Evolutionary conservation across 2,888 invertebrate species (phyloP).

Genomic region (Drosophila robusta): DNA sequence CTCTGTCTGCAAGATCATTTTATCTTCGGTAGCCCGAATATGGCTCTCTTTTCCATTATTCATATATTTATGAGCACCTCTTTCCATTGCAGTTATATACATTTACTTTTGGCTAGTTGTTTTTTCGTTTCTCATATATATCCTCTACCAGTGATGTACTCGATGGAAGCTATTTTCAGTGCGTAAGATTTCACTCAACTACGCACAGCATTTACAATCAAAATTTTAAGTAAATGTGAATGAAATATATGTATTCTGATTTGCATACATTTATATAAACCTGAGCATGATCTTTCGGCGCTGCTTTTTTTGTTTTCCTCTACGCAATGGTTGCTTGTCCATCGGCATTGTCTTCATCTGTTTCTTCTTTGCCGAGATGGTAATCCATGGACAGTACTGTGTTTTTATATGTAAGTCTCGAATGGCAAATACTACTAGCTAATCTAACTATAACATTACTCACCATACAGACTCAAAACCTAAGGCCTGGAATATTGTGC

Average conservation of each 20-base stretch:
- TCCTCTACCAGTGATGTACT: constrained; percentile 3
- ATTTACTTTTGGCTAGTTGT: constrained; percentile 34
- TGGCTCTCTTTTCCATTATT: too few relatives aligned
- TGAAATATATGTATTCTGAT: not conserved
- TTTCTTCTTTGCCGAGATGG: constrained; percentile 42
- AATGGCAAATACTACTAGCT: not conserved
- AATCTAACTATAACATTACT: not conserved
- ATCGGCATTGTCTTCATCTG: constrained; percentile 41
- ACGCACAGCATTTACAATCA: constrained; percentile 25
- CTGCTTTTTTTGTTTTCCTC: constrained; percentile 41
- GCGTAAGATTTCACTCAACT: not conserved
- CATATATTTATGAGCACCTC: not conserved
- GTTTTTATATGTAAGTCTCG: constrained; percentile 40
- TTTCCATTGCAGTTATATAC: constrained; percentile 20
- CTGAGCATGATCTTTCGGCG: constrained; percentile 27
- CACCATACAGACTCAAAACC: constrained; percentile 22
- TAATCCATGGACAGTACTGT: constrained; percentile 28
- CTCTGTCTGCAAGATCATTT: too few relatives aligned
- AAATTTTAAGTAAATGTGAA: constrained; percentile 15
- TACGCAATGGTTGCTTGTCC: constrained; percentile 26
- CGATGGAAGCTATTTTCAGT: not conserved
- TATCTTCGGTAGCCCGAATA: too few relatives aligned
- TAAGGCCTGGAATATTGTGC: constrained; percentile 24
- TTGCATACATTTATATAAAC: not conserved
- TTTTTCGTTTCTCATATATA: constrained; percentile 13